Evolutionary conservation across 2,797 vertebrate genomes (phyloP).

Genomic region (Notolepis coatsorum): DNA sequence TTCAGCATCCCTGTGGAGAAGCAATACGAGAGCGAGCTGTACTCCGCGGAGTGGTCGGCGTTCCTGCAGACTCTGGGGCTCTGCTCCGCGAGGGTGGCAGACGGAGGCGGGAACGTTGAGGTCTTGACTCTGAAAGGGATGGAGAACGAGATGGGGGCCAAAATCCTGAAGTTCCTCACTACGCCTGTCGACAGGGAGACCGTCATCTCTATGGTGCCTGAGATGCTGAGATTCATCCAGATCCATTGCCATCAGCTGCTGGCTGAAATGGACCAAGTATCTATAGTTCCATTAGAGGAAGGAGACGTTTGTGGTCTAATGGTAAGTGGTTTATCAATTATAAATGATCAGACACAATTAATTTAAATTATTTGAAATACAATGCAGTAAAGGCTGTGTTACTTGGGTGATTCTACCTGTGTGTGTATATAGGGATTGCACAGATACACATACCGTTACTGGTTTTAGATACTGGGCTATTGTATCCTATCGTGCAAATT

Average conservation of each 20-base stretch:
- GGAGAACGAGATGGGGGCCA: conserved; percentile 61
- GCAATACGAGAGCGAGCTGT: conserved; percentile 63
- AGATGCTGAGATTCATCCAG: conserved; percentile 85
- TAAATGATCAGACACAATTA: no score
- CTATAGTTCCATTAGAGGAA: conserved; percentile 82
- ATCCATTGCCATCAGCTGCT: conserved; percentile 83
- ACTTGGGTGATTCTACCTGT: not conserved
- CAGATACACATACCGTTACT: no score
- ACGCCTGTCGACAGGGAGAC: conserved; percentile 73
- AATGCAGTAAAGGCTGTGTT: not conserved
- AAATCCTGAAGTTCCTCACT: conserved; percentile 69
- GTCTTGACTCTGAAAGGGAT: conserved; percentile 72
- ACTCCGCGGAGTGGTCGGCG: conserved; percentile 72
- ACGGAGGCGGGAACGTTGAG: conserved; percentile 48
- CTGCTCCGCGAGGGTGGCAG: conserved; percentile 34
- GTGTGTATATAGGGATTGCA: no score
- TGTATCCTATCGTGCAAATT: no score
- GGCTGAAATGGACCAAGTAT: conserved; percentile 80
- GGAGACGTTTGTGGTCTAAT: conserved; percentile 80
- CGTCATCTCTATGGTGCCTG: conserved; percentile 81
- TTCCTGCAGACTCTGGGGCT: conserved; percentile 66
- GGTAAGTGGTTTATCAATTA: conserved; percentile 66
- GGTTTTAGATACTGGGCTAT: no score
- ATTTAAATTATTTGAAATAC: not conserved
- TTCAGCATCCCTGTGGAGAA: conserved; percentile 60